phyloP scores from a whole-genome alignment of 2,888 invertebrate genomes.

The Platerodrilus igneus region DNA sequence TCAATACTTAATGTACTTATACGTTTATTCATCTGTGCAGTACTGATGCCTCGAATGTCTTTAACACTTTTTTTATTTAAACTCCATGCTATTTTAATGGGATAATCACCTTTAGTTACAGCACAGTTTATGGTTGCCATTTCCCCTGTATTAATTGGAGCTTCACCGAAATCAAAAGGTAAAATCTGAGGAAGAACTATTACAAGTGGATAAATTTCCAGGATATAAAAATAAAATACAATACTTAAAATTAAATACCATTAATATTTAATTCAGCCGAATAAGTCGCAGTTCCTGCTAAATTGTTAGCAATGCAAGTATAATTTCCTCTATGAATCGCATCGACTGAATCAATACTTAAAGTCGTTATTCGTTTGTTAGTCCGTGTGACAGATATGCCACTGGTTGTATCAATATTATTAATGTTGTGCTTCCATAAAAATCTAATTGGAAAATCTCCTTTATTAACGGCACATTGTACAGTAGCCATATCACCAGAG shows the following conservation, averaged over 20 bases:
- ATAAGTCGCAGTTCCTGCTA: conserved; percentile 64
- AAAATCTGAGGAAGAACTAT: conserved; percentile 60
- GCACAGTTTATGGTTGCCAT: conserved; percentile 62
- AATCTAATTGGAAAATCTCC: conserved; percentile 72
- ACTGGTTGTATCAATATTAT: conserved; percentile 44
- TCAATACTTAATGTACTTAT: conserved; percentile 61
- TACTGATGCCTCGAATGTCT: conserved; percentile 40
- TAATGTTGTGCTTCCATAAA: conserved; percentile 67
- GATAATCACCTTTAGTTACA: conserved; percentile 66
- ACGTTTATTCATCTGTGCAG: conserved; percentile 59
- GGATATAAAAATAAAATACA: conserved; percentile 7
- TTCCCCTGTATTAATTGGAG: conserved; percentile 63
- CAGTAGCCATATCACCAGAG: conserved; percentile 64
- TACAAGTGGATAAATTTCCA: too few relatives aligned
- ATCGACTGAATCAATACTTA: conserved; percentile 66
- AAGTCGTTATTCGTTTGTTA: conserved; percentile 57
- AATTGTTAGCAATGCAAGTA: conserved; percentile 70
- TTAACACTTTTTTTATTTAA: conserved; percentile 58
- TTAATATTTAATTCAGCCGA: conserved; percentile 67
- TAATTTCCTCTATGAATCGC: conserved; percentile 71
- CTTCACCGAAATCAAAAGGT: conserved; percentile 64
- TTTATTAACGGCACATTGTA: conserved; percentile 64
- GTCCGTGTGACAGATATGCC: conserved; percentile 43
- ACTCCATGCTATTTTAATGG: conserved; percentile 67
- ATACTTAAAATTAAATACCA: conserved; percentile 55